A percentile compares a stretch with the other conserved stretches of the same genome.
Conservation (phyloP, 1,140 invertebrate species). For the Rhopalosiphum padi region DNA sequence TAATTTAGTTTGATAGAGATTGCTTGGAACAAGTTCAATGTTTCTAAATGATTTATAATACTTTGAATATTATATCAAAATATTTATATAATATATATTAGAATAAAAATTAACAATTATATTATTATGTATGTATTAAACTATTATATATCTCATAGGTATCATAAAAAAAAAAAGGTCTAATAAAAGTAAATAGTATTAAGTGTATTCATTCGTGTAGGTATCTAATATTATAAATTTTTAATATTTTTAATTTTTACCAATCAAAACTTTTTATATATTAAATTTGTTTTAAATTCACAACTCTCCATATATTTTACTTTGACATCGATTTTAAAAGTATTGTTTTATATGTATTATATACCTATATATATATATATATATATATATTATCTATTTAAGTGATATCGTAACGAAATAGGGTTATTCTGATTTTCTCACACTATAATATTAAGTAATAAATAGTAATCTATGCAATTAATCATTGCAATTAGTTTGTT, state of each 20-base stretch:
- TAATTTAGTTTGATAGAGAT: not conserved
- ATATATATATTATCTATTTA: not conserved
- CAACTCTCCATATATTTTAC: too few relatives aligned
- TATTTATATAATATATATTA: not conserved
- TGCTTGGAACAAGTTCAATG: constrained; percentile 18
- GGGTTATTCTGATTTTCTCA: not conserved
- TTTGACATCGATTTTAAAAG: too few relatives aligned
- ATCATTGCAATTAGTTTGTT: constrained; percentile 25
- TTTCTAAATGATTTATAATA: not conserved
- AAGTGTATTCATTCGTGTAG: too few relatives aligned
- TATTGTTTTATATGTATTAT: too few relatives aligned
- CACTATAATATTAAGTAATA: not conserved
- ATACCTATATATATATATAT: not conserved
- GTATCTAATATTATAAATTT: too few relatives aligned
- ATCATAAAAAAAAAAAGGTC: not conserved
- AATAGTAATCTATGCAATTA: not conserved
- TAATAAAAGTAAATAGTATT: not conserved
- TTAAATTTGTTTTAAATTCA: too few relatives aligned
- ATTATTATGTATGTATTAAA: not conserved
- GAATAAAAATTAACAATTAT: not conserved
- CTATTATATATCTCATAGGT: not conserved
- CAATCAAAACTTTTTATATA: too few relatives aligned
- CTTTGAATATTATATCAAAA: too few relatives aligned
- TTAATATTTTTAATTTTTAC: too few relatives aligned
- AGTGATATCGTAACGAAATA: not conserved